Conservation (phyloP, 2,113 vertebrate genomes). For the Pterocles gutturalis region DNA sequence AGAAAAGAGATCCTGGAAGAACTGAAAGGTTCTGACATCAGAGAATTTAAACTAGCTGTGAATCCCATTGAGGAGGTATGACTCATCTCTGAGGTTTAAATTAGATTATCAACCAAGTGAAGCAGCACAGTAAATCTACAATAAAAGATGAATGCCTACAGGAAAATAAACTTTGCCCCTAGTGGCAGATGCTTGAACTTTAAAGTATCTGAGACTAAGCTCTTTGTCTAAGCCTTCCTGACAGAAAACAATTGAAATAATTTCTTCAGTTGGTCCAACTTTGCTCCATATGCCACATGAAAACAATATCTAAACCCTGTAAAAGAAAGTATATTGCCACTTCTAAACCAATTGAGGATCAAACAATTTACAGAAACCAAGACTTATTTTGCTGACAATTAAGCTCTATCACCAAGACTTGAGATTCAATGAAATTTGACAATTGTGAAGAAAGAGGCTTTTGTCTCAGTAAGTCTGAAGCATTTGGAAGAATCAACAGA, state of each 20-base stretch:
- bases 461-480: conserved; percentile 42
- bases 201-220: conserved; percentile 71
- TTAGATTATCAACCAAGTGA: conserved; percentile 67
- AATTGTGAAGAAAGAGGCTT: conserved; percentile 68
- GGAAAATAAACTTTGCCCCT: conserved; percentile 74
- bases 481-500: conserved; percentile 52
- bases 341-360: conserved; percentile 73
- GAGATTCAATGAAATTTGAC: conserved; percentile 63
- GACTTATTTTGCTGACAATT: conserved; percentile 76
- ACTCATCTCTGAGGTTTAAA: conserved; percentile 70
- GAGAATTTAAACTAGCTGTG: conserved; percentile 64
- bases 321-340: conserved; percentile 60
- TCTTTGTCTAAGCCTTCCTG: conserved; percentile 67
- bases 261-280: conserved; percentile 60
- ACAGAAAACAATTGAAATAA: conserved; percentile 66
- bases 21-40: conserved; percentile 51
- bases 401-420: conserved; percentile 58
- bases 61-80: conserved; percentile 68
- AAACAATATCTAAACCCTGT: conserved; percentile 64
- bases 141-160: conserved; percentile 70
- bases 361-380: conserved; percentile 74
- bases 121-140: conserved; percentile 44
- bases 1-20: conserved; percentile 29
- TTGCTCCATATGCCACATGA: conserved; percentile 44
- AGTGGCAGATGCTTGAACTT: conserved; percentile 74